Percentiles rank a stretch among this genome's conserved stretches.
Evolutionary conservation across 1,140 invertebrate genomes (phyloP).

Genomic region (Diuraphis noxia): DNA sequence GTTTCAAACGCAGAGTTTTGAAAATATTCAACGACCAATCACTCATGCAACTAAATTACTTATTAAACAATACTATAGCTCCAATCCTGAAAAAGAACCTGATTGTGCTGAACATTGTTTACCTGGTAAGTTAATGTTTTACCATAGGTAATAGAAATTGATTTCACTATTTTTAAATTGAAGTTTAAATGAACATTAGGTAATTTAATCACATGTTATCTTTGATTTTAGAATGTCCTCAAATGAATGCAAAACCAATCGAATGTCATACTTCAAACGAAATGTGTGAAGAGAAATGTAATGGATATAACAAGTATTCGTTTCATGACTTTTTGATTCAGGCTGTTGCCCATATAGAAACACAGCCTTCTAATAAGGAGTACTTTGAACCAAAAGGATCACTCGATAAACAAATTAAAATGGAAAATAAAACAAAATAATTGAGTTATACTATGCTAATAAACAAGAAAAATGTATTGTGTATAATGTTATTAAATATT

Average conservation of each 20-base stretch:
- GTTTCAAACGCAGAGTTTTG: not conserved
- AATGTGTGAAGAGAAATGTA: not conserved
- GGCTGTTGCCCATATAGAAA: not conserved
- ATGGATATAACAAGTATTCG: not conserved
- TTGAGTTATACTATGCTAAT: not conserved
- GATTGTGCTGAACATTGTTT: not conserved
- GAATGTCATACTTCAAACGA: not conserved
- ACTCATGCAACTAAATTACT: not conserved
- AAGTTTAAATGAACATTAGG: too few species aligned
- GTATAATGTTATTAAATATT: not conserved
- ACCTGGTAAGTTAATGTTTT: not conserved
- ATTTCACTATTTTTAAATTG: too few species aligned
- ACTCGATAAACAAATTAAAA: not conserved
- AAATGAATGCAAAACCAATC: not conserved
- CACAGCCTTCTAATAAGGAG: not conserved
- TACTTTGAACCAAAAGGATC: conserved; percentile 1
- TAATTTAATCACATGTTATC: not conserved
- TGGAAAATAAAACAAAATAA: not conserved
- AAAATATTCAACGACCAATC: not conserved
- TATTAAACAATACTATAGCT: not conserved
- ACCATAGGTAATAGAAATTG: too few species aligned
- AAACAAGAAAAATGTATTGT: not conserved
- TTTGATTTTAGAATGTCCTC: not conserved
- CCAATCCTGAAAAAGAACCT: not conserved
- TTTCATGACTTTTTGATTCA: not conserved